Conservation (phyloP, 2,797 vertebrate species). For the Sphaeramia orbicularis region DNA sequence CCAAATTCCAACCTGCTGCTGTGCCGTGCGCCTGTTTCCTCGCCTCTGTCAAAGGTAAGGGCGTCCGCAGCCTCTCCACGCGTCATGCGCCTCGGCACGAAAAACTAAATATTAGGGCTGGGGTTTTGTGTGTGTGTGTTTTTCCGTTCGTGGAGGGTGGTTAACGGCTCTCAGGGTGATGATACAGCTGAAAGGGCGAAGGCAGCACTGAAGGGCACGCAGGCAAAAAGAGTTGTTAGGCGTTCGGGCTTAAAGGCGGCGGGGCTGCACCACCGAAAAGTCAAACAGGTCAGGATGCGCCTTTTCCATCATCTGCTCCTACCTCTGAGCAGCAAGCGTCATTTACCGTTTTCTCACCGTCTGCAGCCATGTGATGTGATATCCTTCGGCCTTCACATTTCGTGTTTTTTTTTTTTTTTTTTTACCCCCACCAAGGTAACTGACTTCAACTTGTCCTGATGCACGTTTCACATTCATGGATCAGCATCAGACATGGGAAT, state of each 20-base stretch:
- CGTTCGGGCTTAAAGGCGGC: conserved; percentile 13
- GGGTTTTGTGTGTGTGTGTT: too few species aligned
- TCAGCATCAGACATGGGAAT: too few species aligned
- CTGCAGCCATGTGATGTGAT: conserved; percentile 47
- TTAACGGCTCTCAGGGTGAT: conserved; percentile 25
- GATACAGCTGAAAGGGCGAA: conserved; percentile 62
- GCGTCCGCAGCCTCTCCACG: conserved; percentile 42
- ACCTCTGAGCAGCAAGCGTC: conserved; percentile 55
- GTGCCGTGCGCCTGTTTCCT: conserved; percentile 59
- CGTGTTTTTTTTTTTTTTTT: too few species aligned
- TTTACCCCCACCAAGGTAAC: conserved; percentile 22
- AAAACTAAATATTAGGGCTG: too few species aligned
- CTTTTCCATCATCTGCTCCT: conserved; percentile 9
- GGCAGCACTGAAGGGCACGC: conserved; percentile 73
- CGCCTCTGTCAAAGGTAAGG: conserved; percentile 76
- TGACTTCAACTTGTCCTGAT: conserved; percentile 1
- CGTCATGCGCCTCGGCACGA: conserved; percentile 50
- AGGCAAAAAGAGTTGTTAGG: conserved; percentile 44
- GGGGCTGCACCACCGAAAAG: conserved; percentile 40
- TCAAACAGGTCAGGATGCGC: conserved; percentile 55
- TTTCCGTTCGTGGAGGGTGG: conserved; percentile 26
- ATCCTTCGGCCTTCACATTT: conserved; percentile 50
- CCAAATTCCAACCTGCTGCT: conserved; percentile 70
- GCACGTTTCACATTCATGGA: neutral
- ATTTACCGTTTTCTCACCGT: conserved; percentile 15